Evolutionary conservation across 2,113 vertebrate genomes (phyloP).

Genomic region (Crocuta crocuta): DNA sequence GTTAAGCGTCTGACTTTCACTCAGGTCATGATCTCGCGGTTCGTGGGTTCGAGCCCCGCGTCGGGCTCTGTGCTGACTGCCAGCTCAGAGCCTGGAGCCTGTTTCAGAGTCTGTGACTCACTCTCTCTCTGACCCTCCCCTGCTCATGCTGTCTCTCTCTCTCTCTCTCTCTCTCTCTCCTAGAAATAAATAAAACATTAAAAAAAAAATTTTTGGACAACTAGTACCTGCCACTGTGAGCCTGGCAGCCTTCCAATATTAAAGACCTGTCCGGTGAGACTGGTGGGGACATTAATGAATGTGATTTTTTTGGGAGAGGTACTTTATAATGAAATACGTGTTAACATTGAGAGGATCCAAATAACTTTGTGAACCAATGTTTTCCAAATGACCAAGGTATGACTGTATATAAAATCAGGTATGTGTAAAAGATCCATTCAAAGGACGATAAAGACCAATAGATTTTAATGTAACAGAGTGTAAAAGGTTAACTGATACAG

Average conservation of each 20-base stretch:
- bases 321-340: constrained; percentile 51
- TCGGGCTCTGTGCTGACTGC: too few relatives aligned
- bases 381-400: constrained; percentile 52
- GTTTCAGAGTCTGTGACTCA: too few relatives aligned
- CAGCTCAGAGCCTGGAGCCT: too few relatives aligned
- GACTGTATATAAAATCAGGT: background rate
- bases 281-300: constrained; percentile 18
- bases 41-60: too few relatives aligned
- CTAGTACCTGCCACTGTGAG: background rate
- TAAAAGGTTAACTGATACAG: background rate
- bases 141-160: too few relatives aligned
- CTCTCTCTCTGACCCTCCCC: too few relatives aligned
- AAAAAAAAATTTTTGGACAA: background rate
- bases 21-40: too few relatives aligned
- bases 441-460: constrained; percentile 38
- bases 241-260: background rate
- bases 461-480: constrained; percentile 3
- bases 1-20: too few relatives aligned
- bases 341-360: constrained; percentile 38
- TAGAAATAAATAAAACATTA: too few relatives aligned
- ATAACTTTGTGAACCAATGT: constrained; percentile 42
- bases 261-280: constrained; percentile 19
- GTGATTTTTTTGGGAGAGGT: background rate
- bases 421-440: constrained; percentile 28
- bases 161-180: too few relatives aligned